Evolutionary conservation across 2,888 invertebrate genomes (phyloP), one percentile per base, ranked within the genome.

Genomic region (Dascillus cervinus): DNA sequence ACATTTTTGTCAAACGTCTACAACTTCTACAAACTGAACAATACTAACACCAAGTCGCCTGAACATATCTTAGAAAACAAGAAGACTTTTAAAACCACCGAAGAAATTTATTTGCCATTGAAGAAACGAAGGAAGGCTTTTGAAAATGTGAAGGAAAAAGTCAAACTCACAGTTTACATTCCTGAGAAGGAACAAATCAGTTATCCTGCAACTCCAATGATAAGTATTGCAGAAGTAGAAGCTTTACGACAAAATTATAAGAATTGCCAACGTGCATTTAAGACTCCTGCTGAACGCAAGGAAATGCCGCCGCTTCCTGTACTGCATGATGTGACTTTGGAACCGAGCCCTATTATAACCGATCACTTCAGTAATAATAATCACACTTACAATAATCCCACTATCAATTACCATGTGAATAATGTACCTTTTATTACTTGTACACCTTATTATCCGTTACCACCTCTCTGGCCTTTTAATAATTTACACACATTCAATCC

Each of bases 141-240:
- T 47, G 24, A 26, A 26, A 21, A 9, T 27, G 46, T 55, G n/a
- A 11, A 37, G 8, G 38, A 37, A 20, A 8, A 27, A 11, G 32
- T 28, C 11, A 22, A 15, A n/a, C 22, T 29, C 5, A 17, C 17
- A 8, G 5, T 6, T 4, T 6, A 17, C 8, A 17, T 17, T 8
- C 5, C 8, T 8, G 12, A 26, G 15, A 4, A 31, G 27, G 50
- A 54, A 29, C 55, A 58, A 37, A 53, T 59, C n/a, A 60, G 60
- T 34, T 64, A 64, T 48, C 63, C 63, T 6, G 56, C 61, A 8
- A 58, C 54, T 5, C 60, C 58, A 3, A 62, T 63, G 57, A 56
- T 63, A 11, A 61, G 60, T 35, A 63, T 63, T 22, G 62, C 62
- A 3, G 62, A 64, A 42, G 42, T 63, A 4, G 56, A 60, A 43